phyloP scores from a whole-genome alignment of 2,113 vertebrate genomes.

The Boleophthalmus pectinirostris region DNA sequence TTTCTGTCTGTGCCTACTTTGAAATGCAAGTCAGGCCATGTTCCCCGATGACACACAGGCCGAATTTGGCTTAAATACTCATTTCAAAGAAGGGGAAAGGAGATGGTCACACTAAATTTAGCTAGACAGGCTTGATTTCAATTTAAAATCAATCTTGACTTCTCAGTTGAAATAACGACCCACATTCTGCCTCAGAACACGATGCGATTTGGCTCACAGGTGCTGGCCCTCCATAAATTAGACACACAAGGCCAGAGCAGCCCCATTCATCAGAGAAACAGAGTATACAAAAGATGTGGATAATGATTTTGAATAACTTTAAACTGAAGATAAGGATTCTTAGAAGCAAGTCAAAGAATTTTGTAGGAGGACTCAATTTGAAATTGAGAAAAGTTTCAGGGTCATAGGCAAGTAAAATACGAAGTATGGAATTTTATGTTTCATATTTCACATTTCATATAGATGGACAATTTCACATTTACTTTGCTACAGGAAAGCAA shows the following conservation, averaged over 20 bases:
- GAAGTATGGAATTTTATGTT: neutral
- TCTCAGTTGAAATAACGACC: constrained; percentile 45
- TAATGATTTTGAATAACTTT: neutral
- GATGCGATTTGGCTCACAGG: constrained; percentile 27
- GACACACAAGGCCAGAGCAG: neutral
- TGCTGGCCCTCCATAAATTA: constrained; percentile 8
- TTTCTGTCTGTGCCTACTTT: constrained; percentile 39
- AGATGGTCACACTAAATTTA: constrained; percentile 46
- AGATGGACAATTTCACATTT: too few species aligned
- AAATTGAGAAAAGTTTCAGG: constrained; percentile 6
- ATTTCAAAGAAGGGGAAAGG: constrained; percentile 48
- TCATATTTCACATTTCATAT: neutral
- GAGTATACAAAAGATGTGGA: neutral
- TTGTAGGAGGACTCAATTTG: neutral
- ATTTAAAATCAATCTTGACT: constrained; percentile 19
- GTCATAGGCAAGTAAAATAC: neutral
- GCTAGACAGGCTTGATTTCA: constrained; percentile 44
- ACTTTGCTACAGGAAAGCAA: too few species aligned
- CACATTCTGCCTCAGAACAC: constrained; percentile 18
- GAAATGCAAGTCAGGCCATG: constrained; percentile 51
- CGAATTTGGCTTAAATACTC: constrained; percentile 51
- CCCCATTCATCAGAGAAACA: neutral
- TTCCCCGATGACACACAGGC: constrained; percentile 13
- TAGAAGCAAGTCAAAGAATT: neutral
- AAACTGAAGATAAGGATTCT: neutral